A percentile compares a stretch with the other conserved stretches of the same genome.
These are phyloP conservation scores for Fopius arisanus DNA, from an alignment of 1,140 invertebrate species.

Conservation along the genomic window DNA sequence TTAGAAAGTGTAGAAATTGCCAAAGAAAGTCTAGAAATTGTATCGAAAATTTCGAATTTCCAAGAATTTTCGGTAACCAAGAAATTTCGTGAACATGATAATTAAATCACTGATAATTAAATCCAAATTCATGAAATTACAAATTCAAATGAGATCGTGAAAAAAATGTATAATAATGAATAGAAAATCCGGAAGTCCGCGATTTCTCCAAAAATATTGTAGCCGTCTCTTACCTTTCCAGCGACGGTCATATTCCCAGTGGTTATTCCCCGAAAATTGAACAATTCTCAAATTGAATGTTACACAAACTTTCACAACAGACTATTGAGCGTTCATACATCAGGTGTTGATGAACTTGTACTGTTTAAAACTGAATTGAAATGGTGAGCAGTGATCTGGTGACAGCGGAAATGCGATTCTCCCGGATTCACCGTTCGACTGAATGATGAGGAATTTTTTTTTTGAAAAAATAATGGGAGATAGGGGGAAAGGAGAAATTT, in stretches of 20 bases:
- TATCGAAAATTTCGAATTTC: too few relatives aligned
- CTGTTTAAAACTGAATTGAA: not conserved
- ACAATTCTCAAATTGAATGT: not conserved
- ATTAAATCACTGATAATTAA: too few relatives aligned
- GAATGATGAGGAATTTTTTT: not conserved
- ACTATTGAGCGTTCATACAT: not conserved
- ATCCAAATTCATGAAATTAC: too few relatives aligned
- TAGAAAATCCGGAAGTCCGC: too few relatives aligned
- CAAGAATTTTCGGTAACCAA: too few relatives aligned
- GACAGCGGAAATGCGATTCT: conserved; percentile 8
- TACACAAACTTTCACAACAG: not conserved
- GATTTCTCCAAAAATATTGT: too few relatives aligned
- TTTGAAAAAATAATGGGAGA: not conserved
- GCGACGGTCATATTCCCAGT: not conserved
- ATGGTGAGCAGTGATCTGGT: not conserved
- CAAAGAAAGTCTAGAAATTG: too few relatives aligned
- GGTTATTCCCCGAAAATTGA: not conserved
- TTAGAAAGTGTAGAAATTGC: too few relatives aligned
- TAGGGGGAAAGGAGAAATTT: conserved; percentile 2
- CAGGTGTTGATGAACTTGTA: not conserved
- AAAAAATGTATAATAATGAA: too few relatives aligned
- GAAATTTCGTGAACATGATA: too few relatives aligned
- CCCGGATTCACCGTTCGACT: conserved; percentile 7
- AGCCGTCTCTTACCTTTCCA: conserved; percentile 9
- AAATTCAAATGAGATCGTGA: too few relatives aligned